Conservation (phyloP, 2,113 vertebrate genomes). For the Leiothrix lutea region DNA sequence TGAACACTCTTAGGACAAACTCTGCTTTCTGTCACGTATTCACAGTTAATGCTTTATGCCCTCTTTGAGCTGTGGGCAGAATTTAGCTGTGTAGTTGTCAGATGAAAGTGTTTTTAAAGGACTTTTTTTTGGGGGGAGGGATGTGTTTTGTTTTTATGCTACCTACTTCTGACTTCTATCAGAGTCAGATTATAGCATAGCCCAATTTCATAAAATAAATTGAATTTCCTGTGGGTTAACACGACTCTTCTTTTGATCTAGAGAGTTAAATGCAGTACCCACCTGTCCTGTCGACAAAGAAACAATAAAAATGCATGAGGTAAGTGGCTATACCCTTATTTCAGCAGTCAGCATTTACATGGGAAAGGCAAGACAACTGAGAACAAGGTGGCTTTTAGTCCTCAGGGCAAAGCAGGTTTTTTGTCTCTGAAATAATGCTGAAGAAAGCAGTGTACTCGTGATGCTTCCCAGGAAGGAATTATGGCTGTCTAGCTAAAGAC, state of each 20-base stretch:
- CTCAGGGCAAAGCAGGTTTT: background rate
- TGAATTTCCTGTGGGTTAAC: background rate
- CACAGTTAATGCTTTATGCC: background rate
- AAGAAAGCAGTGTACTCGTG: background rate
- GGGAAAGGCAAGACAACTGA: background rate
- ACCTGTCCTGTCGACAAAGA: slow-evolving; percentile 84
- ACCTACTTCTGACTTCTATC: background rate
- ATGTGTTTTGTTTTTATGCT: background rate
- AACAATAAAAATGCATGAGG: slow-evolving; percentile 82
- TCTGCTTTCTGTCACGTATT: background rate
- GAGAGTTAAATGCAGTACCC: slow-evolving; percentile 71
- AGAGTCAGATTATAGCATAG: background rate
- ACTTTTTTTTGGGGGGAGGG: too few species aligned
- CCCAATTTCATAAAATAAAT: background rate
- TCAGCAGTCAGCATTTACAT: background rate
- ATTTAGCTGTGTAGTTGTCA: background rate
- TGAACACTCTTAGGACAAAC: background rate
- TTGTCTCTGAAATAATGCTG: background rate
- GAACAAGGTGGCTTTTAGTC: background rate
- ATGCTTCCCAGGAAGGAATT: background rate
- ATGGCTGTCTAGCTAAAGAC: background rate
- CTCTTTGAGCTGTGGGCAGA: background rate
- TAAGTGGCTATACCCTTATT: slow-evolving; percentile 60
- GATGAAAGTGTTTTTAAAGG: background rate
- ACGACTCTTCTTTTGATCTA: slow-evolving; percentile 54